Base-by-base conservation (phyloP, 1,140 invertebrate genomes). In the Cecropterus lyciades region DNA sequence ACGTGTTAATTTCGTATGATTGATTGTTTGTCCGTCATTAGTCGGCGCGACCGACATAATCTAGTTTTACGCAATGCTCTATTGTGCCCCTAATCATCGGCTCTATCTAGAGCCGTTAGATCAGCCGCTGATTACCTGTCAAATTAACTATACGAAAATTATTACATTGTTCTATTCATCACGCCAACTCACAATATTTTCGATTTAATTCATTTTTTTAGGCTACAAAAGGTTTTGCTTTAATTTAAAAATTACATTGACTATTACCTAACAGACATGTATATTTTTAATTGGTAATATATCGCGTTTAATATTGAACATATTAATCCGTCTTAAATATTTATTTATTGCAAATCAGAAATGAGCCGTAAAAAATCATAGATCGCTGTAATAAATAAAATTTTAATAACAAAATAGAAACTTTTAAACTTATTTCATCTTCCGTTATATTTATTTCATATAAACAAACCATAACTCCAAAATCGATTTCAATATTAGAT, bases 1-100 rank as follows among this genome's bases (percentile, higher is more conserved):
- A 88, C 80, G 87, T 87, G 89, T 90, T 91, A 91, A 91, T 89
- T 88, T 86, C 66, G 75, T 87, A 87, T 90, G 89, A 92, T 90
- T 92, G 86, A 92, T 92, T 75, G 83, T 87, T 75, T 66, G 70
- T 77, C 53, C 65, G 85, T 87, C 86, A 87, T 91, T 91, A 89
- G 74, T 75, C 77, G 64, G n/a, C n/a, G 72, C 62, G 63, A 46
- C 43, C 72, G 74, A 66, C 49, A 75, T 83, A 88, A 85, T 89
- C 87, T 89, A 89, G 82, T 89, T 89, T 86, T 84, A 87, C 84
- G 84, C 84, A 87, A 87, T 60, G 49, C 66, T 73, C 82, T 80
- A 84, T 87, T 89, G 83, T 81, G 52, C 42, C 55, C n/a, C 62
- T 70, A 72, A 73, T 75, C 70, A 72, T 65, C 63, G 57, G 48